Evolutionary conservation across 2,797 vertebrate species (phyloP), one percentile per base, ranked within the genome.

Genomic region (Sebastes paucispinis): DNA sequence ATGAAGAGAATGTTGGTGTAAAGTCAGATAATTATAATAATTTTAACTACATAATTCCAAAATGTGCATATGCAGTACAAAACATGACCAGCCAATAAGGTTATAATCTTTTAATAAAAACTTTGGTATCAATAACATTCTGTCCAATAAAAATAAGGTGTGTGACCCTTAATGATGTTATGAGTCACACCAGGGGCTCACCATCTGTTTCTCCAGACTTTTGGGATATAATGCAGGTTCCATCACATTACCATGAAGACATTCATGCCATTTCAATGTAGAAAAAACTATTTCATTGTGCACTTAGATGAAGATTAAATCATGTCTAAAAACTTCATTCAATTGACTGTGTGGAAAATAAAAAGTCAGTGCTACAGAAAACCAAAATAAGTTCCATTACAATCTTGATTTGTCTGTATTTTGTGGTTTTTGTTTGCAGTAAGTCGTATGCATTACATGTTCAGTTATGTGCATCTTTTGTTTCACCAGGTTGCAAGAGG

Each of bases 101-200:
- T 91, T 90, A 90, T 91, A 91, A 86, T 91, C 80, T 91, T 95
- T 95, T 96, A 95, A 95, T 95, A 95, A 93, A 94, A 95, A 94
- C 91, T 94, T 95, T 95, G 92, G 94, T 92, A 94, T 96, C 87
- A 93, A 91, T 90, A 91, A 92, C 89, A 91, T 93, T 93, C 84
- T 87, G 88, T 93, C 91, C 86, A 83, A 89, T 90, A 90, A 90
- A 92, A 91, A 85, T 84, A 81, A 83, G 20, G 14, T 10, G 59
- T 84, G 74, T 79, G 57, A 87, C 74, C 39, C 58, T 64, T 34
- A 50, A 2, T 43, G 77, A 83, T 69, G 67, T 80, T n/a, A 69
- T 11, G 18, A 67, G 83, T 85, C 83, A 89, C 73, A 87, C 29
- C 57, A 73, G 69, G 85, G 84, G 76, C 52, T 80, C 67, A 62